Conservation (phyloP, 2,797 vertebrate genomes). For the Parauchenoglanis ngamensis region DNA sequence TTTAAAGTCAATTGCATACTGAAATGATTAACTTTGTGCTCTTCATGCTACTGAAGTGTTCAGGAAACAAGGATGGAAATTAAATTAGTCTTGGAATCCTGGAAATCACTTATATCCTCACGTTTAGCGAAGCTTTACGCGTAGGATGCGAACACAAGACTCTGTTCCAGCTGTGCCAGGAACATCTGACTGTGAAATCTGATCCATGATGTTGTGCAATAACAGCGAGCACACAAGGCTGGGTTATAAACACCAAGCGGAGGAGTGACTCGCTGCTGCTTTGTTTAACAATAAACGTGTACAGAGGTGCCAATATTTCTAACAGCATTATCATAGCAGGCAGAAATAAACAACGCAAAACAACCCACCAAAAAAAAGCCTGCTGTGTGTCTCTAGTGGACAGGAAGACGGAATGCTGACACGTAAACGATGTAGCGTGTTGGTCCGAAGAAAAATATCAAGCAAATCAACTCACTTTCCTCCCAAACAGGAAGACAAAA, state of each 20-base stretch:
- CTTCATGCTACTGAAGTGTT: not conserved
- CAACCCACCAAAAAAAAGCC: too few species aligned
- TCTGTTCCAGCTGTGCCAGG: not conserved
- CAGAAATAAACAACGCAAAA: not conserved
- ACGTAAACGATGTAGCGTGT: not conserved
- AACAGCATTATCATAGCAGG: not conserved
- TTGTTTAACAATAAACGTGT: not conserved
- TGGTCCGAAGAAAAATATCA: not conserved
- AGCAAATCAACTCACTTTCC: too few species aligned
- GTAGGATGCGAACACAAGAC: not conserved
- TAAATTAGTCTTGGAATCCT: not conserved
- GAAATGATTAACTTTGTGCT: not conserved
- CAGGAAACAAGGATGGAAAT: not conserved
- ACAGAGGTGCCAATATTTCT: not conserved
- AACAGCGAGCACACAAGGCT: not conserved
- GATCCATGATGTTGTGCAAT: not conserved
- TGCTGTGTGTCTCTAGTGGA: not conserved
- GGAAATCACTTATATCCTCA: conserved; percentile 2
- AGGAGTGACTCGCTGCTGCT: not conserved
- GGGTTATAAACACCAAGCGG: not conserved
- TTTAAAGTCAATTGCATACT: not conserved
- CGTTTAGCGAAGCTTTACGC: not conserved
- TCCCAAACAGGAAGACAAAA: not conserved
- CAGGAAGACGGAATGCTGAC: not conserved
- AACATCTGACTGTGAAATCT: not conserved